A percentile compares a stretch with the other conserved stretches of the same genome.
Evolutionary conservation across 2,888 invertebrate species (phyloP).

Genomic region (Epinotia demarniana): DNA sequence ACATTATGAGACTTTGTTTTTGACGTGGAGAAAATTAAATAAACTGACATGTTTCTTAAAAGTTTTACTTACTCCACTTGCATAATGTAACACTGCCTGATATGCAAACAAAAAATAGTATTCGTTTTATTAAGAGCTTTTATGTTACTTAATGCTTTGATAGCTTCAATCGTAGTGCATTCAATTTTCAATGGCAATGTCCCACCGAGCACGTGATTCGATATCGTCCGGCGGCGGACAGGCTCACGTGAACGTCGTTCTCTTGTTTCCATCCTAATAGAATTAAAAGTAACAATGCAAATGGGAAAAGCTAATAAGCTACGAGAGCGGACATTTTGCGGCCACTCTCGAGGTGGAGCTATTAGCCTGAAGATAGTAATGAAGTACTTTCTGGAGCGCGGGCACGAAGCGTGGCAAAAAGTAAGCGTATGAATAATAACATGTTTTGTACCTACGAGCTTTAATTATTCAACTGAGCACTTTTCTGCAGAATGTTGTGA

Average conservation of each 20-base stretch:
- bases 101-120: not conserved
- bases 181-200: constrained; percentile 35
- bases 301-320: constrained; percentile 32
- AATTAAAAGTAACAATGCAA: constrained; percentile 36
- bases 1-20: not conserved
- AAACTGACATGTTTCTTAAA: no score
- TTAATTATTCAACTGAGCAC: not conserved
- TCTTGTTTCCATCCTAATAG: constrained; percentile 30
- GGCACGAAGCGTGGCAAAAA: not conserved
- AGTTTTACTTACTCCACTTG: no score
- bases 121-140: not conserved
- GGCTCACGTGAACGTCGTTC: not conserved
- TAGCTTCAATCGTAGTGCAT: constrained; percentile 4
- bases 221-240: not conserved
- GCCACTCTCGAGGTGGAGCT: constrained; percentile 4
- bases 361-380: constrained; percentile 13
- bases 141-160: constrained; percentile 20
- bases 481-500: not conserved
- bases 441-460: not conserved
- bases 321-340: constrained; percentile 21
- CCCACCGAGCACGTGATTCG: constrained; percentile 31
- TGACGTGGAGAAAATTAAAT: not conserved
- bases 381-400: not conserved
- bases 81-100: no score
- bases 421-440: not conserved